phyloP scores from a whole-genome alignment of 1,140 invertebrate genomes.

The Euglossa dilemma region DNA sequence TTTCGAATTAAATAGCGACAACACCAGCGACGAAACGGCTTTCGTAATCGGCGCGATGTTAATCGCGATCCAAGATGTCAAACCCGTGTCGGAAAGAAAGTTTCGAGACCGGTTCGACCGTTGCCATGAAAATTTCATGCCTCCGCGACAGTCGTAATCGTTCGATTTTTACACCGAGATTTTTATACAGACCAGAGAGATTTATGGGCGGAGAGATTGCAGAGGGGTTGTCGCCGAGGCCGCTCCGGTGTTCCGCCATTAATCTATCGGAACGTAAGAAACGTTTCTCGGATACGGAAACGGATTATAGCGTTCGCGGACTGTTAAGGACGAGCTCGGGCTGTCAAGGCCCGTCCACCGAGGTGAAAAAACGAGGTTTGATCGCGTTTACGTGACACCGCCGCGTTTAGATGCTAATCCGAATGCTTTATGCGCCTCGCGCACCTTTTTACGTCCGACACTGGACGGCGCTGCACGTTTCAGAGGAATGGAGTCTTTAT shows the following conservation, averaged over 20 bases:
- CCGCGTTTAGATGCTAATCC: conserved; percentile 30
- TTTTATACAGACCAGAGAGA: background rate
- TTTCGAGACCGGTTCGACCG: no score
- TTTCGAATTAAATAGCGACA: conserved; percentile 10
- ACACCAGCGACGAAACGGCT: background rate
- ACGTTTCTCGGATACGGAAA: conserved; percentile 2
- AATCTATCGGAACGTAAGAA: conserved; percentile 16
- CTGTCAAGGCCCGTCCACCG: no score
- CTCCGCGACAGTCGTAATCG: background rate
- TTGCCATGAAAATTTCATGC: background rate
- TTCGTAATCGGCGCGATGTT: no score
- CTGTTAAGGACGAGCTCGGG: background rate
- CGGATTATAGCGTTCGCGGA: conserved; percentile 7
- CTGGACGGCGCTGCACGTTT: background rate
- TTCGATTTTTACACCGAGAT: background rate
- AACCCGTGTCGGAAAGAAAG: background rate
- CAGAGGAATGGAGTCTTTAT: background rate
- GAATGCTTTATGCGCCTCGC: background rate
- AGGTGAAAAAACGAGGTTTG: background rate
- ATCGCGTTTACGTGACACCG: conserved; percentile 45
- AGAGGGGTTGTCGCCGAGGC: background rate
- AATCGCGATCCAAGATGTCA: background rate
- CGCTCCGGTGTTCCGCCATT: background rate
- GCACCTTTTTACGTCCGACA: background rate
- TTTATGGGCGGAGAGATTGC: background rate